phyloP scores from a whole-genome alignment of 1,140 invertebrate species.

The Papilio helenus region DNA sequence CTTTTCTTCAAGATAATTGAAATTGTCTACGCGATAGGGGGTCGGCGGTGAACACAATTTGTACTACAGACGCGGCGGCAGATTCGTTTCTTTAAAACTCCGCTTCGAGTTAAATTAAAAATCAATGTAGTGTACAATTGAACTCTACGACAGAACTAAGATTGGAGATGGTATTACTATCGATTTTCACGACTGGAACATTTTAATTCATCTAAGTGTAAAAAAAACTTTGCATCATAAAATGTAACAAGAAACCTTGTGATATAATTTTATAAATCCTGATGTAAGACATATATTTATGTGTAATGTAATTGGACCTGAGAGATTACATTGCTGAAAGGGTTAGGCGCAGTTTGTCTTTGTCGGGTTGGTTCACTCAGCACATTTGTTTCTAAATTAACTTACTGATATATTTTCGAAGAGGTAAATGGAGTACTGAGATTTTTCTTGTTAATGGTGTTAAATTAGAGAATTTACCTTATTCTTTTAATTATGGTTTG shows the following conservation, averaged over 20 bases:
- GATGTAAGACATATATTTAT: constrained; percentile 14
- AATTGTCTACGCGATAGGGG: constrained; percentile 6
- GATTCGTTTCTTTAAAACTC: constrained; percentile 5
- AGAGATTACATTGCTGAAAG: constrained; percentile 18
- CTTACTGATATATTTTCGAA: neutral
- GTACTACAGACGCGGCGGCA: neutral
- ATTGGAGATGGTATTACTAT: neutral
- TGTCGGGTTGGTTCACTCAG: constrained; percentile 4
- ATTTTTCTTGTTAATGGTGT: neutral
- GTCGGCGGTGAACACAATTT: constrained; percentile 27
- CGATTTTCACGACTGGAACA: neutral
- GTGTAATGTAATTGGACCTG: constrained; percentile 27
- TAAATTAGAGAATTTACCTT: neutral
- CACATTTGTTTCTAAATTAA: constrained; percentile 24
- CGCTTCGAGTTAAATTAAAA: constrained; percentile 21
- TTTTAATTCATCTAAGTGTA: neutral
- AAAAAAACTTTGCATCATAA: neutral
- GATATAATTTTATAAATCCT: neutral
- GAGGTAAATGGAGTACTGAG: neutral
- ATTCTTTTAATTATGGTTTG: neutral
- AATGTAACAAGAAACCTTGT: neutral
- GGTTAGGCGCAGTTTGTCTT: constrained; percentile 26
- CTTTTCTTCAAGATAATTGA: constrained; percentile 11
- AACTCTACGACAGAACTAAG: neutral
- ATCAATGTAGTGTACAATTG: constrained; percentile 16